phyloP scores from a whole-genome alignment of 2,113 vertebrate genomes.

The Bufo gargarizans region DNA sequence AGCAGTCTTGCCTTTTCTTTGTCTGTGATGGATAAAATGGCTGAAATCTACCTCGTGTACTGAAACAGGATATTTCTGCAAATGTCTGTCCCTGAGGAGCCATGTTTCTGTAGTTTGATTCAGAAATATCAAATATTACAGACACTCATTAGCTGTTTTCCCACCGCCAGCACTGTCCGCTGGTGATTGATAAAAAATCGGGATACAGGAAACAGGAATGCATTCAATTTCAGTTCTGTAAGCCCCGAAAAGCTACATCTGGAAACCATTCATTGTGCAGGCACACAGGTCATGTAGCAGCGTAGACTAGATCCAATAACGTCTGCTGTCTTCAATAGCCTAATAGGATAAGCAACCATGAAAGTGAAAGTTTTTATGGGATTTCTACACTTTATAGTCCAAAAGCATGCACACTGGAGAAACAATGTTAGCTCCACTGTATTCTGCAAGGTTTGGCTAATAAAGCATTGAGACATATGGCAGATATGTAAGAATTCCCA shows the following conservation, averaged over 20 bases:
- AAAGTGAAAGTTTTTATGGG: constrained; percentile 76
- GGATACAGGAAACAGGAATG: constrained; percentile 61
- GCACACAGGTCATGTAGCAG: constrained; percentile 62
- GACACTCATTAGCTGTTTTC: constrained; percentile 27
- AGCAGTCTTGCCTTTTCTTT: constrained; percentile 25
- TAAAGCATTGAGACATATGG: background rate
- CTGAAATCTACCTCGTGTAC: constrained; percentile 40
- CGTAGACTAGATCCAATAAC: constrained; percentile 61
- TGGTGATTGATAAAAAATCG: constrained; percentile 60
- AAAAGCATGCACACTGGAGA: background rate
- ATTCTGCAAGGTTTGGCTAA: background rate
- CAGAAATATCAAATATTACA: constrained; percentile 19
- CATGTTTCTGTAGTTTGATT: constrained; percentile 6
- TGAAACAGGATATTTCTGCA: constrained; percentile 51
- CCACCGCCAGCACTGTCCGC: constrained; percentile 64
- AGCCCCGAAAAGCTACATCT: constrained; percentile 80
- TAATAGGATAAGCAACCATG: constrained; percentile 72
- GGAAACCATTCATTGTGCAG: constrained; percentile 77
- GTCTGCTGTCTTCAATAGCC: constrained; percentile 73
- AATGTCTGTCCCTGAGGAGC: constrained; percentile 23
- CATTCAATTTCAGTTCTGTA: constrained; percentile 61
- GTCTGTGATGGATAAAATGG: constrained; percentile 1
- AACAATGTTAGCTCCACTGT: background rate
- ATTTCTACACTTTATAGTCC: constrained; percentile 31
- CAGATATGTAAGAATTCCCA: background rate